Conservation (phyloP, 1,140 invertebrate genomes). For the Caenorhabditis tropicalis region DNA sequence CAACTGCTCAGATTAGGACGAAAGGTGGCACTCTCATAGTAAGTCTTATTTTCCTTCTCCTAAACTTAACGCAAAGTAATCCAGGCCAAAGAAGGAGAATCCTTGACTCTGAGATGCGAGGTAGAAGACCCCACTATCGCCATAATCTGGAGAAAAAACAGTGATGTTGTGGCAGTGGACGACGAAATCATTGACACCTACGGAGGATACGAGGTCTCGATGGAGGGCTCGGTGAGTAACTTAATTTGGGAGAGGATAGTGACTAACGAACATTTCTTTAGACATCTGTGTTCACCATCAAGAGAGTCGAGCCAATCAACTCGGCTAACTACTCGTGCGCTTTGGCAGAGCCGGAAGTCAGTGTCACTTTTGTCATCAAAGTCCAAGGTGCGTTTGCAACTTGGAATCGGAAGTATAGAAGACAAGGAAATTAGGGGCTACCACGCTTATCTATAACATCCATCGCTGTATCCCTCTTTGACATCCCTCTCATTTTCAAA, state of each 20-base stretch:
- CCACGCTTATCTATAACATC: neutral
- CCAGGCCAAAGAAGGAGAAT: conserved; percentile 27
- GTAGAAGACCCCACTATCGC: neutral
- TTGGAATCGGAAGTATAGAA: too few relatives aligned
- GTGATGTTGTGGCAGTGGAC: neutral
- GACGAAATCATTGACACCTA: conserved; percentile 25
- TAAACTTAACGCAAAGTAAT: too few relatives aligned
- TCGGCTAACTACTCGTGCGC: conserved; percentile 39
- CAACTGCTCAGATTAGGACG: conserved; percentile 11
- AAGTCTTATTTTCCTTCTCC: neutral
- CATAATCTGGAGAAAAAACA: neutral
- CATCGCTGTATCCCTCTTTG: neutral
- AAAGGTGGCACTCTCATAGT: conserved; percentile 29
- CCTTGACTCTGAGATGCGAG: neutral
- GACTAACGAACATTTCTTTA: neutral
- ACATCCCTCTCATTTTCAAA: neutral
- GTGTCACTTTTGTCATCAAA: conserved; percentile 23
- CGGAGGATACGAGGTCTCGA: conserved; percentile 5
- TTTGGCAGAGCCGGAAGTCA: conserved; percentile 39
- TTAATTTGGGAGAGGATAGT: neutral
- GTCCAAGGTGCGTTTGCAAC: conserved; percentile 43
- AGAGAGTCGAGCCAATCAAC: conserved; percentile 46
- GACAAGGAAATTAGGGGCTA: too few relatives aligned
- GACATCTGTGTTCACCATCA: conserved; percentile 47
- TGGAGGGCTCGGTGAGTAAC: conserved; percentile 28